Evolutionary conservation across 1,140 invertebrate genomes (phyloP), one percentile per base, ranked within the genome.

Genomic region (Euwallacea fornicatus): DNA sequence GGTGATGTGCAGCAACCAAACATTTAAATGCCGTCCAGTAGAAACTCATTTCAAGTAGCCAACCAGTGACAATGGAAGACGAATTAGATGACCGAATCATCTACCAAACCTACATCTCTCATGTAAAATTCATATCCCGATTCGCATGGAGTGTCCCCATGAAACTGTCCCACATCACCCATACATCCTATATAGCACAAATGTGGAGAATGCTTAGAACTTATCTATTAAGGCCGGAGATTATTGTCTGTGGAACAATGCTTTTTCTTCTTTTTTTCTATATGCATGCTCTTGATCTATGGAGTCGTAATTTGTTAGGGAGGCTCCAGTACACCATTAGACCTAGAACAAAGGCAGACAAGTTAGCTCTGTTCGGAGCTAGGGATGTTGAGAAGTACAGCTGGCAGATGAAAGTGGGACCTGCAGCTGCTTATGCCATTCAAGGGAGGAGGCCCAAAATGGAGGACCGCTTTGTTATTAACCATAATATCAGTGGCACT

Each of bases 401-500:
- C 74, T 96, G 94, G 93, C 89, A 95, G 78, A 82, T 91, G 53
- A 88, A 89, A 77, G 86, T 90, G 69, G 86, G 86, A 7, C 84
- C 90, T 69, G 88, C 91, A 76, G 92, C 93, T 16, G 93, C 90
- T 55, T 97, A 93, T 84, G 95, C 95, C 11, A 87, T 97, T 46
- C 93, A 96, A 82, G 96, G 96, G 11, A 85, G 93, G 56, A 85
- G 96, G 79, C 87, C 90, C 61, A 89, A 91, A 63, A 98, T 98
- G 96, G 96, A 97, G 86, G 95, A 98, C 82, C 87, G 94, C 74
- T 95, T 93, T 81, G 91, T 92, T 53, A 87, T 94, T 43, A 88
- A 92, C 71, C 87, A 90, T 79, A 90, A 93, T 77, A 88, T 91
- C 42, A 88, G 90, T 76, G 85, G 88, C 67, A 90, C 88, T 16